phyloP scores from a whole-genome alignment of 2,113 vertebrate species.

The Vimba vimba region DNA sequence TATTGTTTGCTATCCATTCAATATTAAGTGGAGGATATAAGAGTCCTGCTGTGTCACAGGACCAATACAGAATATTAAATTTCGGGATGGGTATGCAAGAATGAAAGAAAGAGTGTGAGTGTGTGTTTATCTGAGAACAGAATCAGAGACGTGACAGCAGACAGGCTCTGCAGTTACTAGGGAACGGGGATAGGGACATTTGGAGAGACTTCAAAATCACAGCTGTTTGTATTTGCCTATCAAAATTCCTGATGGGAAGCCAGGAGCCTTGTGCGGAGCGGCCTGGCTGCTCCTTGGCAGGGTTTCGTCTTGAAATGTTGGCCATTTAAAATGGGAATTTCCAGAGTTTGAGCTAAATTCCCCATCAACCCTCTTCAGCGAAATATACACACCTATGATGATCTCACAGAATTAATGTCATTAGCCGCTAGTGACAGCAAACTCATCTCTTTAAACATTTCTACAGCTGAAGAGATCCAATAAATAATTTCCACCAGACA shows the following conservation, averaged over 20 bases:
- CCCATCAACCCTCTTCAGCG: not conserved
- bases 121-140: not conserved
- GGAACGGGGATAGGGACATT: slow-evolving; percentile 12
- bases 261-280: slow-evolving; percentile 48
- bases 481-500: not conserved
- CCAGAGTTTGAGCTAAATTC: not conserved
- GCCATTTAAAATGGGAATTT: slow-evolving; percentile 27
- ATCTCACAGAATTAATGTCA: not conserved
- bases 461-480: not conserved
- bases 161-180: slow-evolving; percentile 14
- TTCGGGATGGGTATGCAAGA: not conserved
- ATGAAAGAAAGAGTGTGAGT: not conserved
- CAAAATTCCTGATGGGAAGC: slow-evolving; percentile 62
- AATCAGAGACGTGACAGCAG: slow-evolving; percentile 8
- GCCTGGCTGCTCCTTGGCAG: slow-evolving; percentile 27
- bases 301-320: not conserved
- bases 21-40: not conserved
- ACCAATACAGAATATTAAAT: not conserved
- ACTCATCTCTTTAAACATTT: not conserved
- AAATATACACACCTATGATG: not conserved
- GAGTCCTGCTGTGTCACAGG: slow-evolving; percentile 15
- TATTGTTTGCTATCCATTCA: not conserved
- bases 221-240: slow-evolving; percentile 67
- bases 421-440: not conserved
- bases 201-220: slow-evolving; percentile 33